Evolutionary conservation across 2,113 vertebrate genomes (phyloP).

Genomic region (Arizona elegans): DNA sequence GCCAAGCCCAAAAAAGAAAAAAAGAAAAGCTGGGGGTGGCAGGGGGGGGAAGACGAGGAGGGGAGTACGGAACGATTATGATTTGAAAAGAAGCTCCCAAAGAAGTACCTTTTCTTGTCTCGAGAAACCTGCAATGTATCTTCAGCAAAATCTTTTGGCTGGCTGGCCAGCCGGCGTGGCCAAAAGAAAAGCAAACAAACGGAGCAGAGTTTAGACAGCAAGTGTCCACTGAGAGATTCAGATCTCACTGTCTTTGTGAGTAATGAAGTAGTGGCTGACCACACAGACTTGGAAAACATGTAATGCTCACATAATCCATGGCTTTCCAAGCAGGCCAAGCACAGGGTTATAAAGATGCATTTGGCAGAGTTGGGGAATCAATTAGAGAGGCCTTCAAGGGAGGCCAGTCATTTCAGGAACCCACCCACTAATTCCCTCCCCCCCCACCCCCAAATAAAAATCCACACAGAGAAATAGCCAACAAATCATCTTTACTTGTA

Average conservation of each 20-base stretch:
- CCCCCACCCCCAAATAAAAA: not conserved
- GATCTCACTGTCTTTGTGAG: slow-evolving; percentile 62
- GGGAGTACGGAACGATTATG: slow-evolving; percentile 18
- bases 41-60: not conserved
- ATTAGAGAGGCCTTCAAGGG: slow-evolving; percentile 37
- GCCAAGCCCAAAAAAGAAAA: slow-evolving; percentile 21
- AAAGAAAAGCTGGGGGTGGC: no score
- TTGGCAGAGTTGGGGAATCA: slow-evolving; percentile 33
- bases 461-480: not conserved
- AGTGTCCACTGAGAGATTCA: slow-evolving; percentile 57
- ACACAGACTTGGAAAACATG: slow-evolving; percentile 57
- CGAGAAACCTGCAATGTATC: slow-evolving; percentile 52
- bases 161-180: slow-evolving; percentile 26
- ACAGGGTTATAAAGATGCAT: slow-evolving; percentile 37
- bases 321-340: slow-evolving; percentile 52
- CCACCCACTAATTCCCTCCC: not conserved
- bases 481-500: slow-evolving; percentile 36
- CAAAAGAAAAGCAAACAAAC: slow-evolving; percentile 68
- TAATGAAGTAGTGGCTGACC: slow-evolving; percentile 67
- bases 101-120: slow-evolving; percentile 50
- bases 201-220: slow-evolving; percentile 65
- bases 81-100: slow-evolving; percentile 33
- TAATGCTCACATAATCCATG: slow-evolving; percentile 32
- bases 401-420: slow-evolving; percentile 18
- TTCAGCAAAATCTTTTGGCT: slow-evolving; percentile 39